Conservation (phyloP, 92 coral and sea anemone genomes). For the Paramuricea clavata region DNA sequence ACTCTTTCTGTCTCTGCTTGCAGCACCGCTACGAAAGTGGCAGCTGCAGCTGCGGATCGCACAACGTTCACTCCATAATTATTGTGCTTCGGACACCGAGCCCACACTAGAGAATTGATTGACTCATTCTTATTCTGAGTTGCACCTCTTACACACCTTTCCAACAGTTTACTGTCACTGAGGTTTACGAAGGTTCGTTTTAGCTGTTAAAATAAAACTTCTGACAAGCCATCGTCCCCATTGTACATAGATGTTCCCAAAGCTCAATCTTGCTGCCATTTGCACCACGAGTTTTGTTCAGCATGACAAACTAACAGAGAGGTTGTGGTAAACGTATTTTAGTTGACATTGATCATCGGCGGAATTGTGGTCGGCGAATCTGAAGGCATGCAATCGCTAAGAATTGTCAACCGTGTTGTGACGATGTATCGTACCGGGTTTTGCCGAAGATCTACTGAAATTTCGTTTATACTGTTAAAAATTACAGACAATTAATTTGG, state of each 20-base stretch:
- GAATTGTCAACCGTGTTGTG: too few species aligned
- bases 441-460: too few species aligned
- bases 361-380: too few species aligned
- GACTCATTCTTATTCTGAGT: conserved; percentile 63
- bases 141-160: conserved; percentile 61
- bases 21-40: conserved; percentile 70
- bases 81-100: conserved; percentile 59
- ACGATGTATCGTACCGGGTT: too few species aligned
- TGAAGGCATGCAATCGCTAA: too few species aligned
- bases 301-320: conserved; percentile 61
- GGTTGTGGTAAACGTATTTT: too few species aligned
- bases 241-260: conserved; percentile 46
- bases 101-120: conserved; percentile 63
- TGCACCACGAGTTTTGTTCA: conserved; percentile 60
- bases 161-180: conserved; percentile 63
- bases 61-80: conserved; percentile 60
- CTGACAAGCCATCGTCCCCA: conserved; percentile 48
- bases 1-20: conserved; percentile 60
- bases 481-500: too few species aligned
- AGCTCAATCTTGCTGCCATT: conserved; percentile 67
- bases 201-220: conserved; percentile 47
- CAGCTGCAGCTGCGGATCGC: conserved; percentile 65
- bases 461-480: too few species aligned
- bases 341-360: too few species aligned
- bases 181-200: conserved; percentile 55